phyloP scores from a whole-genome alignment of 2,888 invertebrate genomes.

The Lissocephala sabroskyi region DNA sequence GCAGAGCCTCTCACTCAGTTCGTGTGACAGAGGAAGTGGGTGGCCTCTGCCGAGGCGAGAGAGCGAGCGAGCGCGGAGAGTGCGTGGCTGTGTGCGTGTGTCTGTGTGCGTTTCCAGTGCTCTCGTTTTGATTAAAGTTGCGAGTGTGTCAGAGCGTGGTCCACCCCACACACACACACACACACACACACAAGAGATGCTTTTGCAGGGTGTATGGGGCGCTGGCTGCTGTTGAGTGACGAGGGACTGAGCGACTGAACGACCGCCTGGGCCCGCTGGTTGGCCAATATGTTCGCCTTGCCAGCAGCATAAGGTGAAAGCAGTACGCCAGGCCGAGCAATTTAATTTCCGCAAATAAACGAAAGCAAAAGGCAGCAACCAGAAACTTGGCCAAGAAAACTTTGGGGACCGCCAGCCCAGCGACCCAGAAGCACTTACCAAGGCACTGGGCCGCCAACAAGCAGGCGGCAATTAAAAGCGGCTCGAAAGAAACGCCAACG shows the following conservation, averaged over 20 bases:
- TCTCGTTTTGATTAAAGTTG: slow-evolving; percentile 63
- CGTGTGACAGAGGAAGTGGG: too few species aligned
- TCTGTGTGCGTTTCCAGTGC: slow-evolving; percentile 48
- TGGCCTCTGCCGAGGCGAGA: too few species aligned
- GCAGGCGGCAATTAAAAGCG: slow-evolving; percentile 46
- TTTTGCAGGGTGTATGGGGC: slow-evolving; percentile 2
- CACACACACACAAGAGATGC: background rate
- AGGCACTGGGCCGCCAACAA: too few species aligned
- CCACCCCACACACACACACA: background rate
- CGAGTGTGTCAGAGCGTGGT: slow-evolving; percentile 27
- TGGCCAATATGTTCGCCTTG: background rate
- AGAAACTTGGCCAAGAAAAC: background rate
- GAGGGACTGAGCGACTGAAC: too few species aligned
- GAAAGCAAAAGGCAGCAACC: slow-evolving; percentile 29
- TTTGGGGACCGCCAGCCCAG: too few species aligned
- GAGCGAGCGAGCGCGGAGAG: slow-evolving; percentile 5
- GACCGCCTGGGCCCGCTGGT: too few species aligned
- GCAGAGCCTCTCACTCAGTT: too few species aligned
- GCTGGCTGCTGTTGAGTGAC: background rate
- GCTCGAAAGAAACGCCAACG: slow-evolving; percentile 22
- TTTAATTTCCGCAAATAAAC: slow-evolving; percentile 52
- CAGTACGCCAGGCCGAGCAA: slow-evolving; percentile 28
- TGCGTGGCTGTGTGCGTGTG: slow-evolving; percentile 11
- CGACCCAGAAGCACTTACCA: too few species aligned
- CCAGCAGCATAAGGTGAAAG: slow-evolving; percentile 2